Conservation (phyloP, 1,140 invertebrate species). For the Chelonus insularis region DNA sequence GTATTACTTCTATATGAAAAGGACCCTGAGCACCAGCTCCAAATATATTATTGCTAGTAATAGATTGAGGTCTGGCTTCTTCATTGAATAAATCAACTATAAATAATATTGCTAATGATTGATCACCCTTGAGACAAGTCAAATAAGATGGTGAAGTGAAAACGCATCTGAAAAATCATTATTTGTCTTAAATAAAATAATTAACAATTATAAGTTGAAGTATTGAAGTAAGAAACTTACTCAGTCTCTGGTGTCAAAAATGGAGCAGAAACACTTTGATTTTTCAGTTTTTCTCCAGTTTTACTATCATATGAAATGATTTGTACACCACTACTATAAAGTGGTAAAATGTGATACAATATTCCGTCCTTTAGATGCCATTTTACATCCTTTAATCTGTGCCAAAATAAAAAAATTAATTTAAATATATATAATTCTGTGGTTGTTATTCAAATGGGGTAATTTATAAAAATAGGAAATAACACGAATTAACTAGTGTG, state of each 20-base stretch:
- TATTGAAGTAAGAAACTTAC: no score
- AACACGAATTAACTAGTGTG: no score
- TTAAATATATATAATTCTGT: conserved; percentile 1
- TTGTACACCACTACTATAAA: conserved; percentile 69
- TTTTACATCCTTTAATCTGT: conserved; percentile 53
- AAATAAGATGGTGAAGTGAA: conserved; percentile 67
- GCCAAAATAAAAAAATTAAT: conserved; percentile 25
- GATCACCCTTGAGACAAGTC: conserved; percentile 63
- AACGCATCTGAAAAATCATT: conserved; percentile 61
- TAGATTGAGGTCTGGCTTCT: conserved; percentile 40
- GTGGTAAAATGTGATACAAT: conserved; percentile 69
- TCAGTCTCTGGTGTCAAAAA: conserved; percentile 65
- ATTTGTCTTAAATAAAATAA: neutral
- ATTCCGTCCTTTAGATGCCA: conserved; percentile 69
- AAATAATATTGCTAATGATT: conserved; percentile 48
- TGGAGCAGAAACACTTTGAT: conserved; percentile 65
- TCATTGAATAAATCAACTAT: conserved; percentile 49
- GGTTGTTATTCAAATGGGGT: neutral
- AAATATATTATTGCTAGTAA: conserved; percentile 53
- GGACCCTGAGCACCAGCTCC: conserved; percentile 50
- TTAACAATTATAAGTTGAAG: no score
- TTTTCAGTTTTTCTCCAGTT: conserved; percentile 67
- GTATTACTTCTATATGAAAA: conserved; percentile 43
- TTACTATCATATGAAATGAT: conserved; percentile 69
- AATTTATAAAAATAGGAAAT: neutral